Evolutionary conservation across 2,888 invertebrate species (phyloP), one percentile per base, ranked within the genome.

Genomic region (Chrysolina americana): DNA sequence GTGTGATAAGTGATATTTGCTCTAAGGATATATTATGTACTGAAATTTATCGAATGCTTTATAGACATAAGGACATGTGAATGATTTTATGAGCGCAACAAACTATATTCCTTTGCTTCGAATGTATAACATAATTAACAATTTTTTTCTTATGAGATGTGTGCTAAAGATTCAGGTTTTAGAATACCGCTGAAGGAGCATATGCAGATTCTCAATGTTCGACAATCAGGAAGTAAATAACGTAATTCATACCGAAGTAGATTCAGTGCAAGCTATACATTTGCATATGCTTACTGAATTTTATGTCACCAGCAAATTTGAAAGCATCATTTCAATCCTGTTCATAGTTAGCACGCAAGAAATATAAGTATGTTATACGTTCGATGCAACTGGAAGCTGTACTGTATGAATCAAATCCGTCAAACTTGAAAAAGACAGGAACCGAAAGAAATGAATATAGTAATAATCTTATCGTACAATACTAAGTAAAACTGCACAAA

Each of bases 1-100:
- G 59, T 36, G 48, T 41, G 70, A 62, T 11, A 69, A 68, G 76
- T 78, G 77, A 77, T 77, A 77, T 74, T 70, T 68, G 68, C 70
- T 75, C 70, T 77, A 70, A 71, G 65, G 48, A 59, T 73, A 59
- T 28, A 50, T n/a, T 50, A 65, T 41, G 4, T 70, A 70, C 28
- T 70, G 21, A 23, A 28, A 70, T 63, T 41, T 64, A 65, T 53
- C 59, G 59, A 59, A 59, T 23, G 59, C 59, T 70, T 64, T 53
- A 21, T 65, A 64, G 50, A 53, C 6, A 2, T 59, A 10, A 59
- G 56, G 21, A 11, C 11, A 5, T 56, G 23, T 15, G 36, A 5
- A 21, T 19, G 23, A 53, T 44, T 44, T 44, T 44, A 44, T 15
- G 44, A 44, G 3, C 11, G 44, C 44, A 44, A 1, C 15, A 15